A percentile compares a stretch with the other conserved stretches of the same genome.
These are phyloP conservation scores for Protophormia terraenovae DNA, from an alignment of 2,888 invertebrate genomes.

Conservation along the genomic window DNA sequence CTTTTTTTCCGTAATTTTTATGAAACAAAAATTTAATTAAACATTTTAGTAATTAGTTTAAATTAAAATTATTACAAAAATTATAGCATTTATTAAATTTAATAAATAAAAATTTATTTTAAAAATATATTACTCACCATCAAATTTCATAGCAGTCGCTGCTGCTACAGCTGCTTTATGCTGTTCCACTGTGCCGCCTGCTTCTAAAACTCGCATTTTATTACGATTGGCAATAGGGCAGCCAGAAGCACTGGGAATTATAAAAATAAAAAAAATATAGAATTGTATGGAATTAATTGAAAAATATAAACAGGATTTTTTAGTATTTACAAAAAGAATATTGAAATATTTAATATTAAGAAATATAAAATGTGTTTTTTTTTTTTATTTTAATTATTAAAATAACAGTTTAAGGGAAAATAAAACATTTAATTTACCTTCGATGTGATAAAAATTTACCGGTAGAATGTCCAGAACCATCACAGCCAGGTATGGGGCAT, in stretches of 20 bases:
- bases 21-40: too few relatives aligned
- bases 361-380: neutral
- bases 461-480: slow-evolving; percentile 98
- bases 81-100: too few relatives aligned
- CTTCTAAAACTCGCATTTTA: slow-evolving; percentile 93
- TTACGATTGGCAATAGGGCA: slow-evolving; percentile 97
- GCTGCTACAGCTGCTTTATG: slow-evolving; percentile 93
- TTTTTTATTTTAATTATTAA: too few relatives aligned
- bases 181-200: slow-evolving; percentile 92
- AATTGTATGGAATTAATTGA: neutral
- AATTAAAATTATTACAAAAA: too few relatives aligned
- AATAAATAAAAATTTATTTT: too few relatives aligned
- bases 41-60: too few relatives aligned
- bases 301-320: neutral
- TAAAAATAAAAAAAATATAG: slow-evolving; percentile 5
- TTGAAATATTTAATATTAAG: neutral
- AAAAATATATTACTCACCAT: slow-evolving; percentile 87
- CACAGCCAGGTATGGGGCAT: slow-evolving; percentile 97
- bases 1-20: too few relatives aligned
- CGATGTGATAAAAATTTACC: slow-evolving; percentile 99
- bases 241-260: slow-evolving; percentile 92
- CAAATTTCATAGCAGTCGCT: slow-evolving; percentile 92
- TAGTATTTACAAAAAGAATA: neutral
- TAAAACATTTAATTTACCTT: slow-evolving; percentile 84
- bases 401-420: neutral